Evolutionary conservation across 2,113 vertebrate species (phyloP).

Genomic region (Cisticola juncidis): DNA sequence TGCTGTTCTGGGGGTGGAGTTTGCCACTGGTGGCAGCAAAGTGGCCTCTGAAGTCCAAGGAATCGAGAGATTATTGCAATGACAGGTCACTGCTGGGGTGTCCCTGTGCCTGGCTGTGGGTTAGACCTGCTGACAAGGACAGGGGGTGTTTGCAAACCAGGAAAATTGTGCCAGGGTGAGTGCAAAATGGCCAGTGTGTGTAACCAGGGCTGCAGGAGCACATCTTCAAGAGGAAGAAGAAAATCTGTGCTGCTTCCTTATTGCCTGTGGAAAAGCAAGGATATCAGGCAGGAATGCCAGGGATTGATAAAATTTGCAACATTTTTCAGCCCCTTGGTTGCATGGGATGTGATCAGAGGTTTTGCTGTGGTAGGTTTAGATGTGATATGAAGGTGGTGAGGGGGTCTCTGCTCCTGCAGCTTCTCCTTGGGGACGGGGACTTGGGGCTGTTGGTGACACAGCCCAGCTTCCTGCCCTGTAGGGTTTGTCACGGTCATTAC

Average conservation of each 20-base stretch:
- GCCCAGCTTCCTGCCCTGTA: rapidly evolving
- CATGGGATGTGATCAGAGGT: background rate
- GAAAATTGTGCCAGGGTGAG: background rate
- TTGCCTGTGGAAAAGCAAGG: background rate
- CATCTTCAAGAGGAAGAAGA: background rate
- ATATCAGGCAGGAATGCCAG: background rate
- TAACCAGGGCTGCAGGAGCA: background rate
- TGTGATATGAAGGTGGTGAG: background rate
- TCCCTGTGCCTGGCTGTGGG: background rate
- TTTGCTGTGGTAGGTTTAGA: background rate
- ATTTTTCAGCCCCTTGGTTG: background rate
- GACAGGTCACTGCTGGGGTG: rapidly evolving
- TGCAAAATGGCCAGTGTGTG: background rate
- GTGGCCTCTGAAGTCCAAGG: background rate
- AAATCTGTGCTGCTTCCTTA: background rate
- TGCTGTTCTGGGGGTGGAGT: background rate
- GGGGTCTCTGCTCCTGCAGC: background rate
- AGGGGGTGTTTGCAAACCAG: rapidly evolving
- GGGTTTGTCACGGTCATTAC: background rate
- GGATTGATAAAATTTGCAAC: background rate
- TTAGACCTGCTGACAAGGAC: background rate
- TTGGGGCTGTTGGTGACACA: background rate
- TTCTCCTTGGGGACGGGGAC: rapidly evolving
- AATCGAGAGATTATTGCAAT: background rate
- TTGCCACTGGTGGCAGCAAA: background rate